Evolutionary conservation across 2,797 vertebrate species (phyloP), one percentile per base, ranked within the genome.

Genomic region (Crocidura indochinensis): DNA sequence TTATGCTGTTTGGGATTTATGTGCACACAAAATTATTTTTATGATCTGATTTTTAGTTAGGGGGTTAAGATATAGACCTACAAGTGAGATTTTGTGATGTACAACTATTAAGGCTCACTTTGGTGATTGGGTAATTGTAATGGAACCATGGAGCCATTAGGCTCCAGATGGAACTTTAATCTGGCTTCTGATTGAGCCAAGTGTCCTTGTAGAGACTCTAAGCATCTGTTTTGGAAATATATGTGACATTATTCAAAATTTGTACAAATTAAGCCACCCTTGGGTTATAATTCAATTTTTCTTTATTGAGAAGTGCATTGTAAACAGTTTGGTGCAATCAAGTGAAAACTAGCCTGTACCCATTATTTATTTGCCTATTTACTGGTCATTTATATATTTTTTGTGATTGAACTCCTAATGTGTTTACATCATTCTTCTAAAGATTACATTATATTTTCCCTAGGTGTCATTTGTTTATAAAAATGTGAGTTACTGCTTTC

Each of bases 141-240:
- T 97, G 97, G 96, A 98, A 96, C 97, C 97, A 91, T 96, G 92
- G 95, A 97, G 95, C 94, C 95, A 94, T 97, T 97, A 96, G 38
- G 9, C 95, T 98, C 97, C 97, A 98, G 97, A 98, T 98, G 97
- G 97, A 98, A 97, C 96, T 98, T 97, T 98, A 97, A 98, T 98
- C 97, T 97, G 97, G 97, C 96, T 98, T 97, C 97, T 97, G 97
- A 98, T 97, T 97, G 97, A 98, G 96, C 95, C 85, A 91, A 95
- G 97, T 98, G 97, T 97, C 97, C 97, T 98, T 98, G 93, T 94
- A 98, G 94, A 97, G 97, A 98, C 97, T 98, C 97, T 97, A 96
- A 98, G 97, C 97, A 98, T 98, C 97, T 98, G 97, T 96, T 98
- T 97, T 97, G 95, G 96, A 98, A 98, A 98, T 96, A 92, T 97